These are phyloP conservation scores for Ciconia boyciana DNA, from an alignment of 2,113 vertebrate genomes.

Conservation along the genomic window DNA sequence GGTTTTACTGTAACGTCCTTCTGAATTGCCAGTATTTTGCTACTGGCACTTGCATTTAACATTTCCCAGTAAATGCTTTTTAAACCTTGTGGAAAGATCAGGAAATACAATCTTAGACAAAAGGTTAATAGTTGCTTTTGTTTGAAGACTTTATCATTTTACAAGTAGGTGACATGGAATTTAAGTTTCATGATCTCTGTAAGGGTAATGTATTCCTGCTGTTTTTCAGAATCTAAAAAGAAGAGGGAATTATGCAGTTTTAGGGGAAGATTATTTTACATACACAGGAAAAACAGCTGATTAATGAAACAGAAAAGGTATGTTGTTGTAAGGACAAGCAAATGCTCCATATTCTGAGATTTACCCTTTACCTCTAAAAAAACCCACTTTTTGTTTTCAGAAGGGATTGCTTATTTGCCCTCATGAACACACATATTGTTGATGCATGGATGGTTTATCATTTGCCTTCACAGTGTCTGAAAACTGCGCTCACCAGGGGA, in stretches of 20 bases:
- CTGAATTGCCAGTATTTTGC: background rate
- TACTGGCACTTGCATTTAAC: background rate
- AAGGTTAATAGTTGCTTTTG: background rate
- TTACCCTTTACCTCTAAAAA: background rate
- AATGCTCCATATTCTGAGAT: background rate
- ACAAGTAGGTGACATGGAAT: background rate
- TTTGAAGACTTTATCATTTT: background rate
- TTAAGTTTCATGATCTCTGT: background rate
- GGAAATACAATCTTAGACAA: background rate
- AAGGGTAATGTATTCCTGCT: background rate
- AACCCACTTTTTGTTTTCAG: background rate
- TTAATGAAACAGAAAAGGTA: background rate
- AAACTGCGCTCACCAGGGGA: background rate
- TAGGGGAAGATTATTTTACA: background rate
- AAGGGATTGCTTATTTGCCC: background rate
- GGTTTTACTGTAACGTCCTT: background rate
- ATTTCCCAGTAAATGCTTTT: background rate
- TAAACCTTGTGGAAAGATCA: background rate
- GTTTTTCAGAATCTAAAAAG: background rate
- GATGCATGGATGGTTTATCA: background rate
- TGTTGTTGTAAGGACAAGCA: background rate
- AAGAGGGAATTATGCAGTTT: background rate
- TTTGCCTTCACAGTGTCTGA: background rate
- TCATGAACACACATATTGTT: no score
- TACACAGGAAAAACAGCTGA: background rate